Base-by-base conservation (phyloP, 2,113 vertebrate genomes). In the Melierax canorus region DNA sequence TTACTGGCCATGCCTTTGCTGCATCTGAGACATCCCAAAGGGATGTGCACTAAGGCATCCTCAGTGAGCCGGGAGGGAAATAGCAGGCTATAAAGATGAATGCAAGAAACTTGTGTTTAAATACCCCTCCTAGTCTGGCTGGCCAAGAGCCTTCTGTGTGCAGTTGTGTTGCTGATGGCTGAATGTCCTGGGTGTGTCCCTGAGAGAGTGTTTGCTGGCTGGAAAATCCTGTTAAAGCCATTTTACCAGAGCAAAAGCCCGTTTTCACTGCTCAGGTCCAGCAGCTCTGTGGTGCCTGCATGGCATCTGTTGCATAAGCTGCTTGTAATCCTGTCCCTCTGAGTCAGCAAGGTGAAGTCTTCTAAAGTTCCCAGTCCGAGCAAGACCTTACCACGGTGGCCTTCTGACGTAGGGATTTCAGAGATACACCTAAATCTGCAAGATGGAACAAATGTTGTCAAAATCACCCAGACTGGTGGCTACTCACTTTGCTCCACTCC, bases 61-160 rank as follows among this genome's bases (percentile, higher is more conserved):
- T 92, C 50, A 34, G 76, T 0, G 4, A 87, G 66, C 39, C 0
- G 0, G n/a, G 73, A 85, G 53, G 73, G 62, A 88, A 91, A 92
- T 51, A 91, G 69, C 74, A 92, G 83, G 30, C 82, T 92, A 53
- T 83, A 80, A 96, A 90, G 71, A 79, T 30, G 63, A 77, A 80
- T 14, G 67, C 56, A 67, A 93, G 79, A 86, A 92, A 86, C 68
- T 86, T 71, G 68, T 88, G 56, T 91, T 96, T 96, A 92, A 96
- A 75, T 81, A 69, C 68, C 36, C 67, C 75, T 88, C 67, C 92
- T 60, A 84, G 82, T 71, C 46, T 78, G 56, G 46, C 43, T 77
- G 76, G 73, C 86, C 32, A 38, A 94, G 60, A 86, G 39, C 51
- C 30, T 94, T 77, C 46, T 58, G 48, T 76, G 38, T 5, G 12